Evolutionary conservation across 1,140 invertebrate genomes (phyloP), one percentile per base, ranked within the genome.

Genomic region (Aleiodes sp.): DNA sequence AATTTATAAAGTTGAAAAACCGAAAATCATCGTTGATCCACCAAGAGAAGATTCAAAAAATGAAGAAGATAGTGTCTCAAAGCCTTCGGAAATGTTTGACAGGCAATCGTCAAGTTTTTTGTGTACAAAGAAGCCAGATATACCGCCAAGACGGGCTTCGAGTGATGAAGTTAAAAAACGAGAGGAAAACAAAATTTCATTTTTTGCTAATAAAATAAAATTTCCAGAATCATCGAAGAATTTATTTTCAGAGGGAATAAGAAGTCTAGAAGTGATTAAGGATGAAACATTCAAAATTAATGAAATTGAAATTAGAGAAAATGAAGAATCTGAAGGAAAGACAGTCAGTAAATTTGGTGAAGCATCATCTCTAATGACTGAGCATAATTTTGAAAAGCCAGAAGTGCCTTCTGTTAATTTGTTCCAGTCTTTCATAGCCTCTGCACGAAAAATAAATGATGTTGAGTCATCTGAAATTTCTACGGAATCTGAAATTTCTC

Each of bases 131-230:
- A 62, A 46, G 60, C 41, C 35, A 29, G 39, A 68, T 12, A 37
- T 35, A 19, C 57, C 66, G 19, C n/a, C 35, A 1, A 19, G 66
- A 60, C 57, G 66, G 12, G 59, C 52, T n/a, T 68, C 66, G 7
- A 68, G 66, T 33, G 66, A 68, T 33, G 66, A 59, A 62, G 14
- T 68, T 10, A 39, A 68, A 10, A 46, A 16, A n/a, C n/a, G n/a
- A n/a, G n/a, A n/a, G n/a, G n/a, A n/a, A n/a, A n/a, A n/a, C n/a
- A n/a, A n/a, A n/a, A n/a, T n/a, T n/a, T n/a, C n/a, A n/a, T n/a
- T n/a, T n/a, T n/a, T n/a, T n/a, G n/a, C n/a, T n/a, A n/a, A n/a
- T n/a, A n/a, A n/a, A n/a, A n/a, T n/a, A n/a, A n/a, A n/a, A n/a
- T n/a, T n/a, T n/a, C n/a, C n/a, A n/a, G n/a, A n/a, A n/a, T n/a